phyloP scores from a whole-genome alignment of 2,797 vertebrate genomes.

The Ambastaia sidthimunki region DNA sequence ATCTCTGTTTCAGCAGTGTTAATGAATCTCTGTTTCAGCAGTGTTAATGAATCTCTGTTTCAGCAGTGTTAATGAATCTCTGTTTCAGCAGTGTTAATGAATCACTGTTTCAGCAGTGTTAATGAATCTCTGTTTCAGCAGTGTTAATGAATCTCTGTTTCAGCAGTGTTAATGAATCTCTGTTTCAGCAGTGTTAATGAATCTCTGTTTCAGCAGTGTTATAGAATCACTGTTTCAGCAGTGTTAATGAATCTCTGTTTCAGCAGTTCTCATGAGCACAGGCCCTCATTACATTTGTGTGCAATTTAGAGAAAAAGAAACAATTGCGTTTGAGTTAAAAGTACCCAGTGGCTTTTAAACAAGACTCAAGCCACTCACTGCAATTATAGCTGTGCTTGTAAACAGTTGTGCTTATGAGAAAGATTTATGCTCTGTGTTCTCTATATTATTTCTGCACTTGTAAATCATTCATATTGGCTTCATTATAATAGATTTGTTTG shows the following conservation, averaged over 20 bases:
- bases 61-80: too few relatives aligned
- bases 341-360: conserved; percentile 26
- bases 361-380: conserved; percentile 22
- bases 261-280: conserved; percentile 40
- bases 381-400: conserved; percentile 5
- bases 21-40: too few relatives aligned
- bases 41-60: too few relatives aligned
- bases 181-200: too few relatives aligned
- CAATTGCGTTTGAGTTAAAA: conserved; percentile 28
- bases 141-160: too few relatives aligned
- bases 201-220: too few relatives aligned
- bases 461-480: not conserved
- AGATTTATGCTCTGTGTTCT: not conserved
- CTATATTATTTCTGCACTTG: not conserved
- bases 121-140: too few relatives aligned
- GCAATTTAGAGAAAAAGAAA: conserved; percentile 21
- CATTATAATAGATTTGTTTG: not conserved
- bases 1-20: conserved; percentile 46
- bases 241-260: too few relatives aligned
- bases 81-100: too few relatives aligned
- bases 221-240: too few relatives aligned
- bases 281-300: conserved; percentile 42
- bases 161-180: too few relatives aligned
- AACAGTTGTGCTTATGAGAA: not conserved
- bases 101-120: too few relatives aligned